Base-by-base conservation (phyloP, 2,888 invertebrate genomes). In the Acanthoscelides obtectus region DNA sequence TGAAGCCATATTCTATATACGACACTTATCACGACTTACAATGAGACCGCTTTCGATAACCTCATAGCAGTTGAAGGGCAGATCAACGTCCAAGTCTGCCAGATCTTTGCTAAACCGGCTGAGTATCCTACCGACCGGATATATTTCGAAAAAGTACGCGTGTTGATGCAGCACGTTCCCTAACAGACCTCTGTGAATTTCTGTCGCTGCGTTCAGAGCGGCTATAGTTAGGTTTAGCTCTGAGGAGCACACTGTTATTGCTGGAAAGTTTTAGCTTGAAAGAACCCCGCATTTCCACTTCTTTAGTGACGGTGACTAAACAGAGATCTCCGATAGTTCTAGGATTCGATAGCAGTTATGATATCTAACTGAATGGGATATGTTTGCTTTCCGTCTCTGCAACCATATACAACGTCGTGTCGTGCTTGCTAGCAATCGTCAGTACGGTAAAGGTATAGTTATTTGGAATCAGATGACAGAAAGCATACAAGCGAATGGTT, bases 91-190 rank as follows among this genome's bases (percentile, higher is more conserved):
- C 79, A 91, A 83, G 77, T 88, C 88, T 80, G 90, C 89, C 81
- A 91, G 86, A 84, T 93, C 92, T 86, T 89, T 90, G 78, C 90
- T 89, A 84, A 92, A 91, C 78, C 91, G 88, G 85, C 90, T 90
- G 70, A 93, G 86, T 77, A 93, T 87, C 81, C 93, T 87, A 81
- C 93, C 93, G 75, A 88, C 80, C 6, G 92, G 92, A 77, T 91
- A 90, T 76, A 89, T 87, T 84, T 93, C 92, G 85, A 92, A 93
- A 86, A 92, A 93, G 77, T 88, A 88, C 86, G 90, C 88, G 73
- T 92, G 91, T 79, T 87, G 89, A 79, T 88, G 88, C 70, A 93
- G 86, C 77, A 92, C 86, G 79, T 87, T 86, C 70, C 82, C 77
- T 76, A 92, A 84, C 78, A 92, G 85, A 75, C 81, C 79, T 79